Evolutionary conservation across 2,113 vertebrate species (phyloP).

Genomic region (Cynopterus brachyotis): DNA sequence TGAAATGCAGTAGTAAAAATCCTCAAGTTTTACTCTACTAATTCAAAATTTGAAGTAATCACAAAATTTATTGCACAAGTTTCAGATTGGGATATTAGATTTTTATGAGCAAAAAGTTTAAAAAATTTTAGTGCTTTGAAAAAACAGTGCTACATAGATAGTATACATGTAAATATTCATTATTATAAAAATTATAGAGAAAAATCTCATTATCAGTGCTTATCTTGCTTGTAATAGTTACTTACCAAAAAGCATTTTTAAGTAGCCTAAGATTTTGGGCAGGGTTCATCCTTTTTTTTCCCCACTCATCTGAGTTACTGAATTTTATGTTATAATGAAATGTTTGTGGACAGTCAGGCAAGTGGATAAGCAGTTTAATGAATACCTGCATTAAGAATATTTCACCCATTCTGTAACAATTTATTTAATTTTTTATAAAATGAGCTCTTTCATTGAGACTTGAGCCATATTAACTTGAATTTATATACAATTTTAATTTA

Average conservation of each 20-base stretch:
- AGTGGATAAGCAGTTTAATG: background rate
- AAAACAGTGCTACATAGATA: background rate
- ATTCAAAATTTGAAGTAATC: slow-evolving; percentile 14
- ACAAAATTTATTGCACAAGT: background rate
- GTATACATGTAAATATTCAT: background rate
- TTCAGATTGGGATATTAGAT: slow-evolving; percentile 13
- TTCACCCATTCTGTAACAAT: background rate
- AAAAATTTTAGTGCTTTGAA: slow-evolving; percentile 4
- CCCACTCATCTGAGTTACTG: background rate
- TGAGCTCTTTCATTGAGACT: background rate
- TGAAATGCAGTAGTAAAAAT: background rate
- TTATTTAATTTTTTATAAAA: slow-evolving; percentile 47
- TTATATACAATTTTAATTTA: slow-evolving; percentile 45
- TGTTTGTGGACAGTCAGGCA: background rate
- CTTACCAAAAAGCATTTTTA: background rate
- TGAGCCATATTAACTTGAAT: background rate
- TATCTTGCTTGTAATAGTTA: background rate
- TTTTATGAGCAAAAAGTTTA: slow-evolving; percentile 45
- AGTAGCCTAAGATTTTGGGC: background rate
- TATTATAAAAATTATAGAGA: slow-evolving; percentile 19
- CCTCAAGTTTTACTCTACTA: background rate
- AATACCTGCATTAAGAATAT: slow-evolving; percentile 23
- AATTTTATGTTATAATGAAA: slow-evolving; percentile 6
- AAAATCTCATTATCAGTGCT: background rate
- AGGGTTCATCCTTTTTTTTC: background rate